phyloP scores from a whole-genome alignment of 2,113 vertebrate species.

The Sceloporus tristichus region DNA sequence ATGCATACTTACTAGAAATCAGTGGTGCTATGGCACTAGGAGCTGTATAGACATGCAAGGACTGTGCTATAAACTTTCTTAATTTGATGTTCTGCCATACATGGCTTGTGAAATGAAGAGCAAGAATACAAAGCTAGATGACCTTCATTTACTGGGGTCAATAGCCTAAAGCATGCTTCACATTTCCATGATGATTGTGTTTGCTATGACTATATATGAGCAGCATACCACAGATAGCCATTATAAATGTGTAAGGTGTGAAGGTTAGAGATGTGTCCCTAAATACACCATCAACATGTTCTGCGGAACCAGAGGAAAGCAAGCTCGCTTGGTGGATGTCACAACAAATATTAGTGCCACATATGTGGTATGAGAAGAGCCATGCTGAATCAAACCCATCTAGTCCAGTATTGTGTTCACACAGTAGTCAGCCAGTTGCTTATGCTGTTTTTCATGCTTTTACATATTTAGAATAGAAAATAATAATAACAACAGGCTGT shows the following conservation, averaged over 20 bases:
- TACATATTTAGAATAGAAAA: background rate
- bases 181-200: background rate
- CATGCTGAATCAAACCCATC: no score
- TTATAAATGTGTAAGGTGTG: background rate
- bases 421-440: background rate
- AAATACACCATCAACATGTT: background rate
- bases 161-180: background rate
- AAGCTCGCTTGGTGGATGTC: background rate
- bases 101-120: background rate
- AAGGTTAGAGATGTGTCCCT: background rate
- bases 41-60: background rate
- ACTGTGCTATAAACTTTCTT: background rate
- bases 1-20: background rate
- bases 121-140: background rate
- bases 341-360: background rate
- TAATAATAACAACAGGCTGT: background rate
- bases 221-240: background rate
- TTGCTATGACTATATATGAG: background rate
- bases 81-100: background rate
- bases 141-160: background rate
- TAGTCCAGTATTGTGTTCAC: background rate
- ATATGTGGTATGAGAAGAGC: no score
- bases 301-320: background rate
- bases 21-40: background rate
- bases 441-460: background rate